Conservation (phyloP, 2,888 invertebrate genomes). For the Trachelus troglodyta region DNA sequence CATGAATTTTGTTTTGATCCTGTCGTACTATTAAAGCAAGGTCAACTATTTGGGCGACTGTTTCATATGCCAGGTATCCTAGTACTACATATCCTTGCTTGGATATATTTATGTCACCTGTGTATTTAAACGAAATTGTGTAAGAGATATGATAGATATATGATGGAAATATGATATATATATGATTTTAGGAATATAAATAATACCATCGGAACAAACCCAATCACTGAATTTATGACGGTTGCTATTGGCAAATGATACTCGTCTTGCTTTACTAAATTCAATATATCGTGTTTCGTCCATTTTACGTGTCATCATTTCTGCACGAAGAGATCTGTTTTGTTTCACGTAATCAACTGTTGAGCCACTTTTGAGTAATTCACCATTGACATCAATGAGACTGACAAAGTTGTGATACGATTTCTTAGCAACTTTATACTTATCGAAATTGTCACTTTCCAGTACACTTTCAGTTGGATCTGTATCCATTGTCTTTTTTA, state of each 20-base stretch:
- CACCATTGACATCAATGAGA: conserved; percentile 62
- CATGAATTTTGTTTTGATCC: conserved; percentile 76
- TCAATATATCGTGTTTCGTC: conserved; percentile 73
- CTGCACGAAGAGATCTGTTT: conserved; percentile 70
- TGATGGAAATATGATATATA: neutral
- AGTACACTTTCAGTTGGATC: conserved; percentile 68
- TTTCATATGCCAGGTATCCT: conserved; percentile 89
- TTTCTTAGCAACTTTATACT: conserved; percentile 62
- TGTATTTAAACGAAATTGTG: conserved; percentile 22
- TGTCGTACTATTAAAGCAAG: conserved; percentile 83
- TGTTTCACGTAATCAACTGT: conserved; percentile 74
- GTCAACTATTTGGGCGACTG: conserved; percentile 89
- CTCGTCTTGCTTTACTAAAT: conserved; percentile 82
- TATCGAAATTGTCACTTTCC: conserved; percentile 69
- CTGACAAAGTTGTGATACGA: conserved; percentile 49
- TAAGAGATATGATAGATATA: neutral
- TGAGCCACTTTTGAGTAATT: conserved; percentile 61
- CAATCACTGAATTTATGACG: conserved; percentile 63
- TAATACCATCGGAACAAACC: conserved; percentile 53
- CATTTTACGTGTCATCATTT: conserved; percentile 69
- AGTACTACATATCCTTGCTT: conserved; percentile 80
- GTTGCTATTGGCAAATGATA: conserved; percentile 75
- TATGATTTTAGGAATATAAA: conserved; percentile 7
- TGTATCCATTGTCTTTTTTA: conserved; percentile 60
- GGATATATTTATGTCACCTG: conserved; percentile 71